Evolutionary conservation across 1,140 invertebrate species (phyloP).

Genomic region (Protaetia brevitarsis): DNA sequence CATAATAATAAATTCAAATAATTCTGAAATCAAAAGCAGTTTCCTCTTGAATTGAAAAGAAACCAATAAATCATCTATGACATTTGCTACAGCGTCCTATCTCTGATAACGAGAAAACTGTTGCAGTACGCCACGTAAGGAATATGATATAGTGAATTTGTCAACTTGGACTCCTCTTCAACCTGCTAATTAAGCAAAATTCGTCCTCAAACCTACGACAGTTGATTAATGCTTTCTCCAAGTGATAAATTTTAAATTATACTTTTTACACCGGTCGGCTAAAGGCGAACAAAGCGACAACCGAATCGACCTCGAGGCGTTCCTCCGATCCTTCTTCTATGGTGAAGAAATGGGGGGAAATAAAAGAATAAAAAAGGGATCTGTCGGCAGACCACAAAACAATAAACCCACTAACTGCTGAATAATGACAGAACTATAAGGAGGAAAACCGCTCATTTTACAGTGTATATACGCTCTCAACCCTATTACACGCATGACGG

Average conservation of each 20-base stretch:
- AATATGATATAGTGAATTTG: no score
- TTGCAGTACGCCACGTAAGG: no score
- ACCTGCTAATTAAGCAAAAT: neutral
- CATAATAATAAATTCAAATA: no score
- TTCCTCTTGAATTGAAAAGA: no score
- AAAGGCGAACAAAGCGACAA: neutral
- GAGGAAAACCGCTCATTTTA: neutral
- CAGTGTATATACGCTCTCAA: constrained; percentile 7
- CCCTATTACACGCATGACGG: constrained; percentile 5
- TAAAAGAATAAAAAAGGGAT: neutral
- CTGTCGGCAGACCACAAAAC: constrained; percentile 1
- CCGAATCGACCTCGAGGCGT: neutral
- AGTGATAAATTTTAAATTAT: constrained; percentile 14
- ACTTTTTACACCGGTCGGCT: neutral
- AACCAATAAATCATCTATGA: no score
- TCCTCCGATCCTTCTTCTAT: neutral
- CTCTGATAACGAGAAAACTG: no score
- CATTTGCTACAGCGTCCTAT: no score
- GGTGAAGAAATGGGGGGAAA: neutral
- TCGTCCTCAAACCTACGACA: neutral
- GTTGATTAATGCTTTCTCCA: neutral
- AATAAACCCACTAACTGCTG: constrained; percentile 13
- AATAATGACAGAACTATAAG: constrained; percentile 12
- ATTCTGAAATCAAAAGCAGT: no score
- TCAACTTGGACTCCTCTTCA: neutral